Evolutionary conservation across 2,888 invertebrate species (phyloP).

Genomic region (Coelinius sp.): DNA sequence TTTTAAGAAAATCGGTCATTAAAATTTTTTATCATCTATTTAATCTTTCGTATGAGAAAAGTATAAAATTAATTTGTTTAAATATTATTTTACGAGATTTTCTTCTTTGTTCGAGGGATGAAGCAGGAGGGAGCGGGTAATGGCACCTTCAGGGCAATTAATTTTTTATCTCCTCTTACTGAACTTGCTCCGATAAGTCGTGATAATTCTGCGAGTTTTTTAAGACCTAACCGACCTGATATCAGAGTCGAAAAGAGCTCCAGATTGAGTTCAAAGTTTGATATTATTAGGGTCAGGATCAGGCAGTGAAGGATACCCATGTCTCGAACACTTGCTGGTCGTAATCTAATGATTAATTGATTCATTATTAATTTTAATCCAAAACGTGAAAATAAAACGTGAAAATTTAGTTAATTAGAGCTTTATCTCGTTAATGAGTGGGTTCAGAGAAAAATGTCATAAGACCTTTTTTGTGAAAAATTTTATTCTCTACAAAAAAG

Average conservation of each 20-base stretch:
- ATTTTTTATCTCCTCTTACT: slow-evolving; percentile 57
- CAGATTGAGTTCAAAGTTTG: slow-evolving; percentile 58
- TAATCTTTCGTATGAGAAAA: background rate
- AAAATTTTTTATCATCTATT: background rate
- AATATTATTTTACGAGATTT: background rate
- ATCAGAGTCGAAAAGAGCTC: slow-evolving; percentile 57
- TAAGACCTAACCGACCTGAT: slow-evolving; percentile 53
- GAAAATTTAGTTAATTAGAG: too few species aligned
- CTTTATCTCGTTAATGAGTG: too few species aligned
- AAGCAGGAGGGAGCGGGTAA: slow-evolving; percentile 53
- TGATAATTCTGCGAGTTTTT: slow-evolving; percentile 60
- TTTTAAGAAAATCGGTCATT: background rate
- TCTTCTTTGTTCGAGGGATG: slow-evolving; percentile 47
- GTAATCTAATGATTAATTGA: slow-evolving; percentile 55
- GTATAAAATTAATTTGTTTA: background rate
- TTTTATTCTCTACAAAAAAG: background rate
- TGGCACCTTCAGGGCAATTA: slow-evolving; percentile 59
- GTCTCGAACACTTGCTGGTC: slow-evolving; percentile 61
- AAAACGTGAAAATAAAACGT: too few species aligned
- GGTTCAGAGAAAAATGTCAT: slow-evolving; percentile 43
- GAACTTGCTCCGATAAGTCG: slow-evolving; percentile 57
- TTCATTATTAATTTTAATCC: too few species aligned
- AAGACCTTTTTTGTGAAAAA: background rate
- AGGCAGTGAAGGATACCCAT: slow-evolving; percentile 64
- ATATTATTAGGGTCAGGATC: slow-evolving; percentile 58